These are phyloP conservation scores for Coregonus clupeaformis DNA, from an alignment of 2,113 vertebrate species.

Conservation along the genomic window DNA sequence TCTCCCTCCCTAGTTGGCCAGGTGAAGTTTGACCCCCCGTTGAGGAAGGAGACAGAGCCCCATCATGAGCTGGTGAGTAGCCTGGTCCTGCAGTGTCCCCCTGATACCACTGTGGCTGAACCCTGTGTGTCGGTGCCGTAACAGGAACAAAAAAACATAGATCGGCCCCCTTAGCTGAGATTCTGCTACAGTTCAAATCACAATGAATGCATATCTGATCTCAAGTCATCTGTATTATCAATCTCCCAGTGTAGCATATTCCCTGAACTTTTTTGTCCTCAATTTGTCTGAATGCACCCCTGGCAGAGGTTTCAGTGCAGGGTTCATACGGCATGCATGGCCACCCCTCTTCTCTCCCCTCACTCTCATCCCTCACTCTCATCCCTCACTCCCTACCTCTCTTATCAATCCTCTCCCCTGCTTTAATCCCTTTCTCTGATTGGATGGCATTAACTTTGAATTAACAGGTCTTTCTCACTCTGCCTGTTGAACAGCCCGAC, in stretches of 20 bases:
- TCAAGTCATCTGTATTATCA: slow-evolving; percentile 1
- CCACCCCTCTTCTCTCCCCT: background rate
- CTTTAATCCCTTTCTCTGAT: slow-evolving; percentile 46
- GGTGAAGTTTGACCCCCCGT: slow-evolving; percentile 93
- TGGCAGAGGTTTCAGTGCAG: slow-evolving; percentile 7
- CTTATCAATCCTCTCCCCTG: slow-evolving; percentile 10
- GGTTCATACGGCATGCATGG: slow-evolving; percentile 15
- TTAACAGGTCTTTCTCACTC: slow-evolving; percentile 91
- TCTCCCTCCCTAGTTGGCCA: slow-evolving; percentile 78
- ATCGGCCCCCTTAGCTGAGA: background rate
- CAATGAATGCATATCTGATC: slow-evolving; percentile 32
- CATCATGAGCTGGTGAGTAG: slow-evolving; percentile 94
- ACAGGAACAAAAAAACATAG: too few species aligned
- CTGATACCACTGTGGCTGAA: background rate
- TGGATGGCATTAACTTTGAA: slow-evolving; percentile 70
- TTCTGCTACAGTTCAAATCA: slow-evolving; percentile 25
- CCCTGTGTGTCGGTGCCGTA: too few species aligned
- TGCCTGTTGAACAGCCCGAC: slow-evolving; percentile 92
- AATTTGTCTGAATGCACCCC: background rate
- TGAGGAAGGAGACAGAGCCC: slow-evolving; percentile 95
- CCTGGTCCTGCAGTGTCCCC: background rate
- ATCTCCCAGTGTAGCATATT: background rate
- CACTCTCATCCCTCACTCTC: background rate
- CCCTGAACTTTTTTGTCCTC: background rate
- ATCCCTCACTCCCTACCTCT: background rate